These are phyloP conservation scores for Anhinga rufa DNA, from an alignment of 2,113 vertebrate genomes.

Conservation along the genomic window DNA sequence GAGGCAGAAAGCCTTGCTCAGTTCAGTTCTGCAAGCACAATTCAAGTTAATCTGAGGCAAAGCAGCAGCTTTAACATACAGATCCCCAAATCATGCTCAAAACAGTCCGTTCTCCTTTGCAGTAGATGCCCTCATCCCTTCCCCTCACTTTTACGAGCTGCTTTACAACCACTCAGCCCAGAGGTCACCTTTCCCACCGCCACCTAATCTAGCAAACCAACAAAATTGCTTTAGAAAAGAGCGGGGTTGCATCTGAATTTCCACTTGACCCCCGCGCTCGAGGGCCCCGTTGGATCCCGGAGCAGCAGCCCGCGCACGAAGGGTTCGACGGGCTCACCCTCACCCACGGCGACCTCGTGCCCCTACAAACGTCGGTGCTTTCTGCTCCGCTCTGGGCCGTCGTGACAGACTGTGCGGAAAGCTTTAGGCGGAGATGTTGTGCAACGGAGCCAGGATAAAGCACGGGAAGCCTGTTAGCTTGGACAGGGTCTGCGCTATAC, in stretches of 20 bases:
- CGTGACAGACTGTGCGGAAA: background rate
- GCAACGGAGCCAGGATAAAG: background rate
- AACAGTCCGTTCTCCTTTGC: background rate
- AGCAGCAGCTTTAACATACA: background rate
- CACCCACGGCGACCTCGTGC: rapidly evolving
- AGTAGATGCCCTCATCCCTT: rapidly evolving
- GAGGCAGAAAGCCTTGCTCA: background rate
- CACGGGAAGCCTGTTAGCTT: rapidly evolving
- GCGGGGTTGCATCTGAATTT: background rate
- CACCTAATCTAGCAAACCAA: background rate
- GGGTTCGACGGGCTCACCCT: background rate
- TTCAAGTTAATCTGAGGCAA: background rate
- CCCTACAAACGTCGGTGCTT: rapidly evolving
- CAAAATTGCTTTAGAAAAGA: background rate
- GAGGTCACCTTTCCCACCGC: background rate
- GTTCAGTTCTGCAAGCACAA: background rate
- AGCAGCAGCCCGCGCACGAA: no score
- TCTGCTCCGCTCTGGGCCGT: background rate
- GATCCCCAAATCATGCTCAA: background rate
- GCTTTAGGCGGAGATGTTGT: rapidly evolving
- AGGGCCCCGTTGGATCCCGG: background rate
- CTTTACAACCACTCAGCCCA: background rate
- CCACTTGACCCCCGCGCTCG: rapidly evolving
- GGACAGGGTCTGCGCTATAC: no score
- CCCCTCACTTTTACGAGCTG: background rate